Evolutionary conservation across 2,113 vertebrate genomes (phyloP).

Genomic region (Gallinago jamesoni): DNA sequence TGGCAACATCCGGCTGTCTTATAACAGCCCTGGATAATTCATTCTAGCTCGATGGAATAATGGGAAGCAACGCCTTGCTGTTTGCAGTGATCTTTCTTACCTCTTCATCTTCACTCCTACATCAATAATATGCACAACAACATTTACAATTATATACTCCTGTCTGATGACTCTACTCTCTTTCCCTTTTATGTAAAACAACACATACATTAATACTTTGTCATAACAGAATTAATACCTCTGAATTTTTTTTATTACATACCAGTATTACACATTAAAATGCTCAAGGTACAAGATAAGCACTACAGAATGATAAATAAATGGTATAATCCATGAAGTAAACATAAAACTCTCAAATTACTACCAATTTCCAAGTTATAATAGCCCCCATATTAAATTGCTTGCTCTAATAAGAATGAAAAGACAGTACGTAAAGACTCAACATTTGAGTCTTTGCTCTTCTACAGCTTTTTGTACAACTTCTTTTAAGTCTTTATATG

Average conservation of each 20-base stretch:
- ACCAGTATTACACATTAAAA: not conserved
- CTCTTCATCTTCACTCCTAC: not conserved
- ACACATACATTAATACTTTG: not conserved
- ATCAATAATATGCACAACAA: not conserved
- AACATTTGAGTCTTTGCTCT: not conserved
- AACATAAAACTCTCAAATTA: not conserved
- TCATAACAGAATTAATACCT: not conserved
- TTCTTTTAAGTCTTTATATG: not conserved
- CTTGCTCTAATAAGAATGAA: not conserved
- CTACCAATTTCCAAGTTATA: not conserved
- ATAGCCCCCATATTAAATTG: not conserved
- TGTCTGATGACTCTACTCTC: not conserved
- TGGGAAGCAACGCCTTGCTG: not conserved
- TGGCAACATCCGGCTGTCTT: not conserved
- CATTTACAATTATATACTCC: not conserved
- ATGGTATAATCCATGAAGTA: not conserved
- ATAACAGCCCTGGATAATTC: not conserved
- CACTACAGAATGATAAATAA: not conserved
- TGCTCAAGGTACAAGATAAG: not conserved
- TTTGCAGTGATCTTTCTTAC: not conserved
- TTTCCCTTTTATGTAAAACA: not conserved
- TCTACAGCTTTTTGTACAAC: not conserved
- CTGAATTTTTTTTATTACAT: not conserved
- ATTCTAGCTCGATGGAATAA: not conserved
- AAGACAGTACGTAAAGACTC: not conserved